Evolutionary conservation across 2,113 vertebrate species (phyloP).

Genomic region (Lepus americanus): DNA sequence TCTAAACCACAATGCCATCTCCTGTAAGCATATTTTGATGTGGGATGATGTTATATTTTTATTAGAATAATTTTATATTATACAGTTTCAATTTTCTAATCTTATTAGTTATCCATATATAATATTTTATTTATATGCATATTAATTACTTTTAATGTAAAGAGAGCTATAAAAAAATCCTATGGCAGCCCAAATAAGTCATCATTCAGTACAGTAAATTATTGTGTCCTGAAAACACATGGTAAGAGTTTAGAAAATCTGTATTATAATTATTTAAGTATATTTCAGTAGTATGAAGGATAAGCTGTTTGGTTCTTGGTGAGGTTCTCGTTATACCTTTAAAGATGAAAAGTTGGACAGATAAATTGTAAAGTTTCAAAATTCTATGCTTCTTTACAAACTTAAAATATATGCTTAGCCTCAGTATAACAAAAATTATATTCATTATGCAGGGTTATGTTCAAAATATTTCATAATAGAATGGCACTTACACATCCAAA

Average conservation of each 20-base stretch:
- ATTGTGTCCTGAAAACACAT: neutral
- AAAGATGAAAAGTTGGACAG: neutral
- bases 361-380: neutral
- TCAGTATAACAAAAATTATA: neutral
- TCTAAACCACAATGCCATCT: no score
- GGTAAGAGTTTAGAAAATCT: neutral
- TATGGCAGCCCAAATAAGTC: neutral
- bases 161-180: neutral
- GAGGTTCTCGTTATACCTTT: neutral
- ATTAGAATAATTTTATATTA: conserved; percentile 38
- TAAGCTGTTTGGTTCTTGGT: neutral
- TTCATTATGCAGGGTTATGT: neutral
- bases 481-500: neutral
- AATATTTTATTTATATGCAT: conserved; percentile 15
- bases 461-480: neutral
- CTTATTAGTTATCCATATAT: neutral
- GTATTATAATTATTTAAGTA: neutral
- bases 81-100: neutral
- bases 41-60: conserved; percentile 51
- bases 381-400: neutral
- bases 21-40: neutral
- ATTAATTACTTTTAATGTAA: conserved; percentile 21
- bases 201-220: neutral
- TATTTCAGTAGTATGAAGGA: neutral
- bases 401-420: neutral